Evolutionary conservation across 2,797 vertebrate genomes (phyloP), one percentile per base, ranked within the genome.

Genomic region (Melanogrammus aeglefinus): DNA sequence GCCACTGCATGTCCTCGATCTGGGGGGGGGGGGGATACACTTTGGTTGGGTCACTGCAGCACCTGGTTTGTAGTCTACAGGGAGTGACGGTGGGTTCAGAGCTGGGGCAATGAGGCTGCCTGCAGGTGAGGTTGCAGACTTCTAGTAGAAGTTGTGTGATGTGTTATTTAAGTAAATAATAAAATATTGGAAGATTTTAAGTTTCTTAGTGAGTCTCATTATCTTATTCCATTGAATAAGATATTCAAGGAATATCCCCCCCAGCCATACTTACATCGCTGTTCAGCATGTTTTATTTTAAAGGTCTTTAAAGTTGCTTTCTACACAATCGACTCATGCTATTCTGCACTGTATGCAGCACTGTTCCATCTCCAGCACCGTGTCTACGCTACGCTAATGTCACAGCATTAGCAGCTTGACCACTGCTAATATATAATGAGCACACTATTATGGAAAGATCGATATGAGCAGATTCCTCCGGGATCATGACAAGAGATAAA

Each of bases 1-100:
- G 95, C 97, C 97, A 99, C 89, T 96, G 97, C 96, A 98, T 94
- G 72, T 97, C 97, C 78, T 99, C 96, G 0, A 96, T 90, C 97
- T 99, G 90, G 0, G 82, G 94, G 94, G 92, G 94, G 84, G 0
- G 82, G 94, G 94, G 92, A 93, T 83, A 51, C 47, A 51, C 16
- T 51, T 18, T 21, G 7, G 57, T 24, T 63, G 2, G n/a, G 57
- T n/a, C 57, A 63, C 6, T 24, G 21, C 6, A 63, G 21, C 51
- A 63, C 21, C 47, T 39, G 38, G 38, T 39, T 14, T 16, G 44
- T 47, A 3, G 18, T 13, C 44, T 16, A 47, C 1, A 57, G 47
- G 16, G 18, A 57, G 18, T 6, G 4, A 57, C 16, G 4, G 5
- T 57, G 47, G 18, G 47, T 21, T 51, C 16, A 21, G 47, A 8